These are phyloP conservation scores for Anabacerthia variegaticeps DNA, from an alignment of 2,797 vertebrate species.

Conservation along the genomic window DNA sequence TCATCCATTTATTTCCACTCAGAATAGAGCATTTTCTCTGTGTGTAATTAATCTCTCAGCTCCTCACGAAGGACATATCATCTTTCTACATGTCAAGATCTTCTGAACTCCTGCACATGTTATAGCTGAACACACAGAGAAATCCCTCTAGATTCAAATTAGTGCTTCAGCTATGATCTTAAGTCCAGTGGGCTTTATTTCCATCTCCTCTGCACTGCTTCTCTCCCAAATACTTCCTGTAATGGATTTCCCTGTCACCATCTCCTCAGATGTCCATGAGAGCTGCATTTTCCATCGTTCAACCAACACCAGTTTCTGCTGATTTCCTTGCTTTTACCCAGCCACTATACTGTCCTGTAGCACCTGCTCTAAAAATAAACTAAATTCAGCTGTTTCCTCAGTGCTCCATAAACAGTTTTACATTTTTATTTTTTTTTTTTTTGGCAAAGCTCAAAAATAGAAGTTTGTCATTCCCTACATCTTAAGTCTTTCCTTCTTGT, in stretches of 20 bases:
- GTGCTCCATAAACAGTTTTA: not conserved
- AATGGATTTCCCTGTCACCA: not conserved
- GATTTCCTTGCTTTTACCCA: not conserved
- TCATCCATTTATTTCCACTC: not conserved
- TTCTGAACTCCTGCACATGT: not conserved
- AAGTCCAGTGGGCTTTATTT: not conserved
- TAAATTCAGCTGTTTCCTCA: not conserved
- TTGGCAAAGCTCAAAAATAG: not conserved
- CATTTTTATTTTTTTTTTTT: not conserved
- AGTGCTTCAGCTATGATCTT: not conserved
- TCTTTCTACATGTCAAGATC: not conserved
- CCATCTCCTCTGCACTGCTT: not conserved
- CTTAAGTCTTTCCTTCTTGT: not conserved
- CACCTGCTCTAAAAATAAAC: not conserved
- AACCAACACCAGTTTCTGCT: not conserved
- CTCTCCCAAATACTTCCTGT: not conserved
- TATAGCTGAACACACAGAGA: not conserved
- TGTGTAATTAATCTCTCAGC: not conserved
- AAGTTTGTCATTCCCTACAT: not conserved
- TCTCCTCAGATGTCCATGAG: not conserved
- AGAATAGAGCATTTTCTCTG: not conserved
- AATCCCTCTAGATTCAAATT: not conserved
- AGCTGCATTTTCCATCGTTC: not conserved
- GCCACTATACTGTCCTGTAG: not conserved
- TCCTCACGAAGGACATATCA: not conserved